These are phyloP conservation scores for Rhynchopsitta pachyrhyncha DNA, from an alignment of 2,113 vertebrate genomes.

Conservation along the genomic window DNA sequence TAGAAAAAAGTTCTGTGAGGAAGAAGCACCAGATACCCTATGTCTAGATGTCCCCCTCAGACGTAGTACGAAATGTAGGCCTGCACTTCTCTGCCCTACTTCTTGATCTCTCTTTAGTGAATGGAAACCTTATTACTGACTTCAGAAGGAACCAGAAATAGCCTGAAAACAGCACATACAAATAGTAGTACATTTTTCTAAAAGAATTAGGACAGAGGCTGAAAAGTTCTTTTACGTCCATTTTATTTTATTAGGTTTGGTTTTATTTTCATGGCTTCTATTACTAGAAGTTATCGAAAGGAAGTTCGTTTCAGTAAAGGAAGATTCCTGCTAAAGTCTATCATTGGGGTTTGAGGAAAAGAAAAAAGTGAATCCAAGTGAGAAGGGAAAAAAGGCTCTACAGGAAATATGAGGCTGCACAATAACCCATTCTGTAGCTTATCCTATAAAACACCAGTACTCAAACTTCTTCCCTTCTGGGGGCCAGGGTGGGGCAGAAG, in stretches of 20 bases:
- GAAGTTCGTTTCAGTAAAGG: background rate
- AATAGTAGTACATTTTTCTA: background rate
- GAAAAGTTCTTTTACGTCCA: background rate
- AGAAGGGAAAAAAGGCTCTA: background rate
- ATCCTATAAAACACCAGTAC: background rate
- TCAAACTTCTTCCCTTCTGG: background rate
- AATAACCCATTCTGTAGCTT: background rate
- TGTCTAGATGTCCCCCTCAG: background rate
- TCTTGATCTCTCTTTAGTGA: background rate
- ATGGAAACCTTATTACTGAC: background rate
- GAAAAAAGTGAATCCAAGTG: background rate
- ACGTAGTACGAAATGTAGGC: background rate
- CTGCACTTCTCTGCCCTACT: background rate
- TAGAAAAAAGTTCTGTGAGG: background rate
- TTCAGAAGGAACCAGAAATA: background rate
- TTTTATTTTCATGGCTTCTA: background rate
- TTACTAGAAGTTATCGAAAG: background rate
- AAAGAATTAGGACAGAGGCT: background rate
- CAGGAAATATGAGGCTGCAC: background rate
- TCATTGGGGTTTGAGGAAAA: background rate
- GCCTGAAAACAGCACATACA: background rate
- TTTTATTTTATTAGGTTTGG: background rate
- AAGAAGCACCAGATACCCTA: background rate
- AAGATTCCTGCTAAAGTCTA: background rate
- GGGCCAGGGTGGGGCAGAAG: background rate